phyloP scores from a whole-genome alignment of 2,888 invertebrate genomes.

The Meloe dianella region DNA sequence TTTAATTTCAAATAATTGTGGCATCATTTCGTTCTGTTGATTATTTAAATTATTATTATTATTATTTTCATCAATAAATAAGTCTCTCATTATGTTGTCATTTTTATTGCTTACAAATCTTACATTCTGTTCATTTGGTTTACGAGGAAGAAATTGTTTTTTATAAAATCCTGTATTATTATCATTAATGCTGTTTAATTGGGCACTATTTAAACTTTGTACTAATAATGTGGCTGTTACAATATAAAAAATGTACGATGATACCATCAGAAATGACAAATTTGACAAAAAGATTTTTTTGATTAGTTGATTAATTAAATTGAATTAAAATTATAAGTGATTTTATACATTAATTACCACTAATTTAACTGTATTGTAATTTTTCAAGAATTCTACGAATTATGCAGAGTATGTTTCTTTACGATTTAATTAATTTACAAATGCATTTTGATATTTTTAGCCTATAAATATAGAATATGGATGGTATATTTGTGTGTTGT shows the following conservation, averaged over 20 bases:
- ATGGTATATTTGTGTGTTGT: constrained; percentile 22
- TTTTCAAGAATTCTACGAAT: constrained; percentile 26
- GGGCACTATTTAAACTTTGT: constrained; percentile 36
- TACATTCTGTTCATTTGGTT: constrained; percentile 31
- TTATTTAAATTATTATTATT: constrained; percentile 7
- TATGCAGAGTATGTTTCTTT: constrained; percentile 13
- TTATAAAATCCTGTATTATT: constrained; percentile 14
- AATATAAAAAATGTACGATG: constrained; percentile 31
- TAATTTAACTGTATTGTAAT: background rate
- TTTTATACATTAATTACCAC: constrained; percentile 31
- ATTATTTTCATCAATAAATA: constrained; percentile 29
- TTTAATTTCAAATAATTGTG: constrained; percentile 14
- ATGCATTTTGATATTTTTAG: constrained; percentile 5
- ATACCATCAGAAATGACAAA: constrained; percentile 33
- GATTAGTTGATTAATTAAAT: constrained; percentile 28
- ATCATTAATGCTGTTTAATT: constrained; percentile 20
- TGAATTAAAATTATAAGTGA: background rate
- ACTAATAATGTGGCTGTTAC: constrained; percentile 34
- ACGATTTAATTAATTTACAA: constrained; percentile 10
- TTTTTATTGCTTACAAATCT: constrained; percentile 40
- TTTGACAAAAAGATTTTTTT: constrained; percentile 27
- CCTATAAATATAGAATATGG: constrained; percentile 16
- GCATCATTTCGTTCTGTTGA: background rate
- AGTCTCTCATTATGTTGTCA: constrained; percentile 32
- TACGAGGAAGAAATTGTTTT: constrained; percentile 20